phyloP scores from a whole-genome alignment of 1,140 invertebrate species.

The Hydropsyche tenuis region DNA sequence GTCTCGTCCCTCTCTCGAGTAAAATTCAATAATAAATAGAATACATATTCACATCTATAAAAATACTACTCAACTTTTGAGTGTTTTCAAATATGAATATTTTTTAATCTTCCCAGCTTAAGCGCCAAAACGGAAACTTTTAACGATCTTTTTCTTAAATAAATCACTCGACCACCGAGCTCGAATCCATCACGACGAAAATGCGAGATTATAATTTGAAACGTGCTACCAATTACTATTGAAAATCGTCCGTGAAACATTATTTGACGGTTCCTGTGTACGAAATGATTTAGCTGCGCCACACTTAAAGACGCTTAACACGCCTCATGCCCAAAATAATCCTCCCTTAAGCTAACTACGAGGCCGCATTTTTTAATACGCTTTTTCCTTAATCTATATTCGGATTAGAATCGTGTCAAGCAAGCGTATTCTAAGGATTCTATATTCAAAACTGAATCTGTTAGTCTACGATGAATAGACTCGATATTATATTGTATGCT shows the following conservation, averaged over 20 bases:
- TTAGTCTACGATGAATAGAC: no score
- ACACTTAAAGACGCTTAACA: constrained; percentile 31
- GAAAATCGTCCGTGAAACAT: constrained; percentile 47
- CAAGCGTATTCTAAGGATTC: background rate
- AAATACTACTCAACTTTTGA: no score
- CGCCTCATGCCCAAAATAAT: constrained; percentile 19
- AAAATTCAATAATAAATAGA: background rate
- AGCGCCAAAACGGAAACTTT: no score
- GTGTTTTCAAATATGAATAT: no score
- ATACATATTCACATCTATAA: no score
- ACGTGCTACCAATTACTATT: constrained; percentile 50
- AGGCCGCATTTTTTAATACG: background rate
- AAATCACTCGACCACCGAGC: constrained; percentile 1
- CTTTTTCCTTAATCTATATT: no score
- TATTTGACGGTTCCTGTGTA: constrained; percentile 44
- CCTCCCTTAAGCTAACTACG: background rate
- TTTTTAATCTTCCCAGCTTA: no score
- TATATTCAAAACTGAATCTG: no score
- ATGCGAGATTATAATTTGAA: constrained; percentile 41
- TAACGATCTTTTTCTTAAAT: background rate
- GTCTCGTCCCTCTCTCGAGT: background rate
- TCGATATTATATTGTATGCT: no score
- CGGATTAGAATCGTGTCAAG: no score
- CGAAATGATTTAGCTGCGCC: constrained; percentile 45
- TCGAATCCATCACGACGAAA: background rate